These are phyloP conservation scores for Liasis olivaceus DNA, from an alignment of 2,797 vertebrate species.

Conservation along the genomic window DNA sequence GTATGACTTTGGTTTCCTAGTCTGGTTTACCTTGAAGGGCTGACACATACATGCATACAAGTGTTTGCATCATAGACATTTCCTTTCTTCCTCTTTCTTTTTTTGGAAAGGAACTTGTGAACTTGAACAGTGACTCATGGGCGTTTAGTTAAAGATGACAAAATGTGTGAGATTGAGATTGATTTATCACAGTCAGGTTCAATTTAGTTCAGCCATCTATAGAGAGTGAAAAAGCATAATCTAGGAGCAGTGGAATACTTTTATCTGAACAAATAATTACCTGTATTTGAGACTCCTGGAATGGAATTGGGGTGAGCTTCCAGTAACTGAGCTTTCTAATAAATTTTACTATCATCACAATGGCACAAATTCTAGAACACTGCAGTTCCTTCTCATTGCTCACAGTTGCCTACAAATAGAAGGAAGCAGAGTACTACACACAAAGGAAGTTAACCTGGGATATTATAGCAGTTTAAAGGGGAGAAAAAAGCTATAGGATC, in stretches of 20 bases:
- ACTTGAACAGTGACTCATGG: not conserved
- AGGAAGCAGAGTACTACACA: not conserved
- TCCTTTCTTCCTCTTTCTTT: not conserved
- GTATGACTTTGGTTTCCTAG: too few species aligned
- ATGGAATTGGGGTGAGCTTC: not conserved
- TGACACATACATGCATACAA: too few species aligned
- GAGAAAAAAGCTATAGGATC: not conserved
- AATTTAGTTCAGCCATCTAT: not conserved
- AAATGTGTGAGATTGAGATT: not conserved
- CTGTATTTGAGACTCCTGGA: not conserved
- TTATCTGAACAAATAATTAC: not conserved
- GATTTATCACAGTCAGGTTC: not conserved
- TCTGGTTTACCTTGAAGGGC: too few species aligned
- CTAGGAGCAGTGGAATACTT: not conserved
- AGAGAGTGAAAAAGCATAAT: not conserved
- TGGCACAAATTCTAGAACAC: not conserved
- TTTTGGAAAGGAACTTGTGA: not conserved
- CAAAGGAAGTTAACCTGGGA: not conserved
- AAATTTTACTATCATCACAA: not conserved
- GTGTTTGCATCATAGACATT: too few species aligned
- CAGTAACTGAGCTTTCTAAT: not conserved
- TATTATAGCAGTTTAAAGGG: not conserved
- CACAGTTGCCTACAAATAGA: not conserved
- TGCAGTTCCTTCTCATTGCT: not conserved
- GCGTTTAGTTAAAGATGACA: not conserved